Evolutionary conservation across 2,888 invertebrate genomes (phyloP), one percentile per base, ranked within the genome.

Genomic region (Lasioglossum marginatum): DNA sequence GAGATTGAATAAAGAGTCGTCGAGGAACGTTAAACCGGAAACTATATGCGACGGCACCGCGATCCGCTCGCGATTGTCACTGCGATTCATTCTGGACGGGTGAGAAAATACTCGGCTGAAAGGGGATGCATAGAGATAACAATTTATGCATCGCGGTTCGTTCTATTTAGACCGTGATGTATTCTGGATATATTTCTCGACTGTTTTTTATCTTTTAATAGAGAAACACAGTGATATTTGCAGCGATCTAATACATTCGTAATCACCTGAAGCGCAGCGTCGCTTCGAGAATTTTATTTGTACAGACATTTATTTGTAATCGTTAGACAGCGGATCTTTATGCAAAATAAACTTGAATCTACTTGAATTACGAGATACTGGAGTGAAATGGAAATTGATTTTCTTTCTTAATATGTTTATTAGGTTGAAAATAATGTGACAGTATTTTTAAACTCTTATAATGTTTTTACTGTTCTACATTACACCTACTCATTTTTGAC

Each of bases 11-110:
- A 52, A 52, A 52, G 52, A 52, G 52, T 52, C 52, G 52, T 23
- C 52, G 34, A 19, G 27, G 60, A 63, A 63, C 60, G 60, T 63
- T 63, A 63, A 63, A 63, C 66, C 66, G 66, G 66, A 66, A 66
- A 66, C 34, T 34, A 19, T 66, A 66, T 66, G 66, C 66, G 19
- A 16, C 27, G 60, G 60, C 60, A 63, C 27, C 31, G 60, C 16
- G 27, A 63, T 63, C 60, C 60, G 5, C 14, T 63, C 16, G 60
- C 60, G 27, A 27, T 27, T 31, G 60, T 63, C 60, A 31, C 60
- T 16, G 16, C 43, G 27, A 63, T 31, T 27, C 60, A 27, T 27
- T 63, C 60, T 16, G 27, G 6, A 14, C 14, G 60, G n/a, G 27
- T 31, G 27, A 16, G 60, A 63, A 63, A 31, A 31, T 31, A 27